Percentiles rank a stretch among this genome's conserved stretches.
These are phyloP conservation scores for Dendroctonus valens DNA, from an alignment of 1,140 invertebrate genomes.

Conservation along the genomic window DNA sequence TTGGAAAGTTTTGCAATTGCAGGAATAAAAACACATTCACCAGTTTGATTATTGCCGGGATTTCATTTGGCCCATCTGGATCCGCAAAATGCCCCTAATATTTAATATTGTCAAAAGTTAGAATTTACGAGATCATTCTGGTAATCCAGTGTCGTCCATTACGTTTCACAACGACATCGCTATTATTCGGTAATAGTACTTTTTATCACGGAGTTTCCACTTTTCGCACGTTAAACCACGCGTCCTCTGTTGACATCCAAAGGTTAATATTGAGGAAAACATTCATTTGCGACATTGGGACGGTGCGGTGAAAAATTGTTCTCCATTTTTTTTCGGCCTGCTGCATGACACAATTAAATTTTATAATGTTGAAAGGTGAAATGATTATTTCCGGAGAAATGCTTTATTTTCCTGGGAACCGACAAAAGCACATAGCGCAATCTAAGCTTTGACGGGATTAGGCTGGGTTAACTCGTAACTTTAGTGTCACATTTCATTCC, in stretches of 20 bases:
- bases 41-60: too few relatives aligned
- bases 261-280: constrained; percentile 15
- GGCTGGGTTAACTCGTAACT: constrained; percentile 5
- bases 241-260: constrained; percentile 1
- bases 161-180: background rate
- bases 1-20: background rate
- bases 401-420: constrained; percentile 9
- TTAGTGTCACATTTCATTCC: constrained; percentile 15
- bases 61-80: too few relatives aligned
- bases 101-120: background rate
- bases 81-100: background rate
- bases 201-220: constrained; percentile 5
- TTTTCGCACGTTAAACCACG: constrained; percentile 2
- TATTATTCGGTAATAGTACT: constrained; percentile 9
- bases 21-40: too few relatives aligned
- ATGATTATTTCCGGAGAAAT: constrained; percentile 9
- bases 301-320: constrained; percentile 11
- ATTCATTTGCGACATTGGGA: constrained; percentile 13
- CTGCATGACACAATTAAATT: constrained; percentile 3
- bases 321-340: constrained; percentile 12
- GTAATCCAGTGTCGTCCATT: constrained; percentile 3
- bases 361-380: constrained; percentile 18
- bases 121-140: constrained; percentile 1
- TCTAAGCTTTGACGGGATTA: constrained; percentile 8
- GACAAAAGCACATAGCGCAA: constrained; percentile 6